Conservation (phyloP, 2,888 invertebrate genomes). For the Schizaphis graminum region DNA sequence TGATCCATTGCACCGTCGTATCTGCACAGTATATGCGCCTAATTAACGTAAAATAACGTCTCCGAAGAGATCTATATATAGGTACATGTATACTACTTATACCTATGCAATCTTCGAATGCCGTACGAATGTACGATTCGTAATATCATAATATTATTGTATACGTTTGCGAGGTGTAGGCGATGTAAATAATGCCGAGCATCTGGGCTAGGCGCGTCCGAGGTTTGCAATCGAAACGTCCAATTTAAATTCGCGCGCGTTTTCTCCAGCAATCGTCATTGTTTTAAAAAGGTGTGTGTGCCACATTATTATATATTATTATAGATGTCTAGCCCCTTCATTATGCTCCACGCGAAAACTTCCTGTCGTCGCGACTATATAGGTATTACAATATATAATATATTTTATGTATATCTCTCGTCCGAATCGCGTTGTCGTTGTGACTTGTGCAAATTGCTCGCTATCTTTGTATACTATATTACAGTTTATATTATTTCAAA, state of each 20-base stretch:
- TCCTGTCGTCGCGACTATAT: slow-evolving; percentile 18
- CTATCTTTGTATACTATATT: neutral
- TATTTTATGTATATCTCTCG: neutral
- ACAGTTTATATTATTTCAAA: neutral
- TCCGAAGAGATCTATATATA: neutral
- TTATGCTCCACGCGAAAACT: slow-evolving; percentile 26
- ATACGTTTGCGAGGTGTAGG: neutral
- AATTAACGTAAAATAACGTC: neutral
- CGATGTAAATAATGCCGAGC: neutral
- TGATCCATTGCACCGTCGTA: neutral
- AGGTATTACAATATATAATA: neutral
- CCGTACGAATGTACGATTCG: neutral
- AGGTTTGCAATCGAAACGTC: slow-evolving; percentile 38
- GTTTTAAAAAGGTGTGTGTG: slow-evolving; percentile 45
- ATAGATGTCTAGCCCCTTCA: neutral
- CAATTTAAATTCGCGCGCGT: slow-evolving; percentile 43
- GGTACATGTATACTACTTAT: neutral
- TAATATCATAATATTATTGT: neutral
- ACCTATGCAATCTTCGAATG: neutral
- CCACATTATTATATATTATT: neutral
- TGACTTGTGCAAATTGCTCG: neutral
- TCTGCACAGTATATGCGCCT: neutral
- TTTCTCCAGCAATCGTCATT: slow-evolving; percentile 15
- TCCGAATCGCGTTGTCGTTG: neutral
- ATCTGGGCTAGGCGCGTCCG: slow-evolving; percentile 7